Conservation (phyloP, 1,140 invertebrate genomes). For the Episyrphus balteatus region DNA sequence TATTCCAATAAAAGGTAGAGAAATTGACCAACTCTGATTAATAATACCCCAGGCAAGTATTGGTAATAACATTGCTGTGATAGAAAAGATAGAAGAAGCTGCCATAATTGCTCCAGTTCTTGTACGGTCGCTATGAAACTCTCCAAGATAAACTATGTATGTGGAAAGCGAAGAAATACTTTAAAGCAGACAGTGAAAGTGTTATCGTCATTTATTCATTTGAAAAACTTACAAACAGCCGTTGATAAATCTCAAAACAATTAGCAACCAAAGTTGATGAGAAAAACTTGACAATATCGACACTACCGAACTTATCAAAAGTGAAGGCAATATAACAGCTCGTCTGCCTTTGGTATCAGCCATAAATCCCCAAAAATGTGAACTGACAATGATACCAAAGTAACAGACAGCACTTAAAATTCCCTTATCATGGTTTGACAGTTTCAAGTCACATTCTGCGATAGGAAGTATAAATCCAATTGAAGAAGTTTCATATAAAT, state of each 20-base stretch:
- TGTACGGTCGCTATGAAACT: conserved; percentile 51
- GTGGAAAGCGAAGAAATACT: conserved; percentile 63
- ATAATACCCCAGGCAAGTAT: conserved; percentile 44
- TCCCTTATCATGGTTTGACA: no score
- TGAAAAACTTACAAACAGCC: conserved; percentile 65
- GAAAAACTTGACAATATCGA: conserved; percentile 51
- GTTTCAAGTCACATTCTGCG: no score
- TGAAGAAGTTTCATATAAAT: no score
- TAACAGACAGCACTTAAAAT: conserved; percentile 43
- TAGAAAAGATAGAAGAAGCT: conserved; percentile 48
- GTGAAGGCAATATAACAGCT: conserved; percentile 53
- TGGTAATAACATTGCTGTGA: conserved; percentile 43
- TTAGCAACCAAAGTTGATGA: conserved; percentile 50
- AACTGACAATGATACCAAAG: conserved; percentile 44
- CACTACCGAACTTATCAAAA: conserved; percentile 50
- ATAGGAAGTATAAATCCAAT: no score
- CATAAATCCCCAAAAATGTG: conserved; percentile 61
- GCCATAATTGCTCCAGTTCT: conserved; percentile 51
- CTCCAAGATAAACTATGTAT: conserved; percentile 56
- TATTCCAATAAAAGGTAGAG: no score
- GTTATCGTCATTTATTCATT: no score
- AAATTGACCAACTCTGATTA: conserved; percentile 23
- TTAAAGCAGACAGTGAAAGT: no score
- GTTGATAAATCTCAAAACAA: conserved; percentile 53
- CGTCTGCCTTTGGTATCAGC: conserved; percentile 59